Base-by-base conservation (phyloP, 2,797 vertebrate species). In the Mergus octosetaceus region DNA sequence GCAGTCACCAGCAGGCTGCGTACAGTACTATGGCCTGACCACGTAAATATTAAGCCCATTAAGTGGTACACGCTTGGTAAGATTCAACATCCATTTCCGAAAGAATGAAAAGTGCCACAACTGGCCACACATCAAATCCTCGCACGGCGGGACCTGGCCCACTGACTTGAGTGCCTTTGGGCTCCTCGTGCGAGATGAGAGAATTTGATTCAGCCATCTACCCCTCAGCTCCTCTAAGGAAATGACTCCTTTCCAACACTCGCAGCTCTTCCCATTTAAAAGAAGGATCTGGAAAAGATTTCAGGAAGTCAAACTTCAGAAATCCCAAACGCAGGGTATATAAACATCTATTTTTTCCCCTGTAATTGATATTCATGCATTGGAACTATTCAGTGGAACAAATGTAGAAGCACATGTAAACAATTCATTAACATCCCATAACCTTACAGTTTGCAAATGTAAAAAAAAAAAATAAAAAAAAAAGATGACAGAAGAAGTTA, bases 351-450 rank as follows among this genome's bases (percentile, higher is more conserved):
- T 32, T 69, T 70, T 4, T 38, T 25, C 5, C n/a, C 57, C 22
- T 56, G 4, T 62, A 89, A 84, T 47, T 28, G 53, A 47, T 58
- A 71, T 57, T 87, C 81, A 80, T 80, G 73, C 80, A 76, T 4
- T 75, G 73, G 82, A 95, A 94, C 12, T 22, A 53, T 87, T 82
- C 51, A 87, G 77, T 38, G 56, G 62, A 91, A 86, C 80, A 94
- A 93, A 64, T 12, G 65, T 17, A 94, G 82, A 77, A 93, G 79
- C 87, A 88, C 70, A 57, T n/a, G 77, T 90, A 93, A 91, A 84
- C 89, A 84, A 93, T 64, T 91, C 70, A 94, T 87, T 82, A 94
- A 85, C 86, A 77, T 87, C 91, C 62, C 70, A 60, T 38, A 91
- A 85, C 76, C 49, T 77, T 90, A 51, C 43, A 58, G 74, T 22